Base-by-base conservation (phyloP, 2,113 vertebrate species). In the Rallus limicola region DNA sequence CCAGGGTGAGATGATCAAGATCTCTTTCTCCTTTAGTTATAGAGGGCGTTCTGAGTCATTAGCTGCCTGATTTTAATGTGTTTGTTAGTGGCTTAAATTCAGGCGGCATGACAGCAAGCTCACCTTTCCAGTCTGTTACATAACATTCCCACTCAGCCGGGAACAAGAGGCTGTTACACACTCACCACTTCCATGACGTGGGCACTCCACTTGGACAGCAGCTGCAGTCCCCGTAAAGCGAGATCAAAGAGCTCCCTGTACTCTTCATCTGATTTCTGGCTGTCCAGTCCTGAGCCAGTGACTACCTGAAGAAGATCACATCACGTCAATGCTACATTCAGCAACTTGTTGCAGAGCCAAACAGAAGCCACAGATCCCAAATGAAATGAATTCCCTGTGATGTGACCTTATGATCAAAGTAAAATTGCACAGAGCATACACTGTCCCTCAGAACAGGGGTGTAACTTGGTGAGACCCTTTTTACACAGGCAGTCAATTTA, bases 171-270 rank as follows among this genome's bases (percentile, higher is more conserved):
- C 60, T 16, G 3, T 26, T 31, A 16, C 33, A 44, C 28, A 17
- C 6, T n/a, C 31, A 59, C 98, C 98, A 99, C 99, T 97, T 99
- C 99, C 99, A 99, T 99, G 97, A 99, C 99, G 0, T 99, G 99
- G 6, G 99, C 99, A 62, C 99, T 99, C 99, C 99, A 99, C 98
- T 99, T 99, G 97, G 99, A 99, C 46, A 99, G 97, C 90, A 99
- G 98, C 97, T 99, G 99, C 87, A 99, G 98, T 16, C 99, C 99
- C 56, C 99, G 97, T 67, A 99, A 97, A 2, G 99, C 99, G 40
- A 99, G 98, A 97, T 99, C 99, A 38, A 99, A 99, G 72, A 99
- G 98, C 96, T 99, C 99, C 9, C 99, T 97, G 97, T 99, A 99
- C 94, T 99, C 99, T 94, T 99, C 99, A 36, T 99, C 99, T 0